Evolutionary conservation across 35 echinoderm and acorn worm genomes (phyloP).

Genomic region (Amphiura filiformis): DNA sequence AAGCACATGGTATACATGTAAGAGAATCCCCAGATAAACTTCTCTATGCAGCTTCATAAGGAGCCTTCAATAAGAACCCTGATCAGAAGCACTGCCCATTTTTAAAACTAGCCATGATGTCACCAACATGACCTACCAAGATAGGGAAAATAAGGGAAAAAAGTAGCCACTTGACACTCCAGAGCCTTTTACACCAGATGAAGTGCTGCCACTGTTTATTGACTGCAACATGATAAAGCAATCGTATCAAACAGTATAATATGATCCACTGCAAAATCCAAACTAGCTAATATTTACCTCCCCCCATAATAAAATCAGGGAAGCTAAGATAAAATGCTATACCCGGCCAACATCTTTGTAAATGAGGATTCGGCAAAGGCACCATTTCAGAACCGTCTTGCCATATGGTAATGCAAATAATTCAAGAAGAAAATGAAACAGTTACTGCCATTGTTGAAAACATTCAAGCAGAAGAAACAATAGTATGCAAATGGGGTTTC

Average conservation of each 20-base stretch:
- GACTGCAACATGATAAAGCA: conserved; percentile 50
- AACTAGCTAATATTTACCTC: conserved; percentile 46
- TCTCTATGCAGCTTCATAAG: conserved; percentile 48
- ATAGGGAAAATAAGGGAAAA: conserved; percentile 34
- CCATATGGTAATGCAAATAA: conserved; percentile 43
- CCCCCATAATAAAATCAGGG: conserved; percentile 43
- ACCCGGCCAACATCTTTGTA: conserved; percentile 14
- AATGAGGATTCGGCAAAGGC: conserved; percentile 37
- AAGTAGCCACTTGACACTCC: not conserved
- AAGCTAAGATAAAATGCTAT: conserved; percentile 42
- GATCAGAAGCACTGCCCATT: conserved; percentile 56
- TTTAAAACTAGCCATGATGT: conserved; percentile 44
- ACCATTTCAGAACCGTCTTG: conserved; percentile 52
- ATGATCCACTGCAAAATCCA: conserved; percentile 19
- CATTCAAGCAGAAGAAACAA: conserved; percentile 13
- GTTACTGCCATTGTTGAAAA: conserved; percentile 26
- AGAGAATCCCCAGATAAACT: conserved; percentile 36
- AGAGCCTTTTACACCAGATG: conserved; percentile 34
- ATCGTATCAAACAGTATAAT: conserved; percentile 34
- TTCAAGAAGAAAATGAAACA: conserved; percentile 41
- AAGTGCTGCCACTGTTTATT: conserved; percentile 42
- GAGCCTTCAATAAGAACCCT: conserved; percentile 38
- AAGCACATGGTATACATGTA: conserved; percentile 37
- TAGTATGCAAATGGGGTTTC: conserved; percentile 54
- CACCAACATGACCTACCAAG: conserved; percentile 38